Conservation (phyloP, 2,113 vertebrate genomes). For the Bufo gargarizans region DNA sequence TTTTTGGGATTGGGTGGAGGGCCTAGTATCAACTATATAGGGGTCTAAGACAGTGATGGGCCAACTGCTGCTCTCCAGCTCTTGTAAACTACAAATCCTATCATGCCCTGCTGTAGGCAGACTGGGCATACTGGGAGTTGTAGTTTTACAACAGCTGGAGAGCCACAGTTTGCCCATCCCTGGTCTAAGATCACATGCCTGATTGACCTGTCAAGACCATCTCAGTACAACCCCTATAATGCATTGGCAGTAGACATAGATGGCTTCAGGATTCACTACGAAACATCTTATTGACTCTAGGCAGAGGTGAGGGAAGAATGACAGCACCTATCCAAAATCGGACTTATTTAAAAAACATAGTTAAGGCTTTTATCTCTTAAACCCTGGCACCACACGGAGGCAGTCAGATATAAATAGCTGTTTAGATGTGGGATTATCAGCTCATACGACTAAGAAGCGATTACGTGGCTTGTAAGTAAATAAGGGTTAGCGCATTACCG, state of each 20-base stretch:
- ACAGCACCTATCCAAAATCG: constrained; percentile 9
- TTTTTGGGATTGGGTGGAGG: neutral
- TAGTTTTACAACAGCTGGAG: no score
- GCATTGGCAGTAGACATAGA: neutral
- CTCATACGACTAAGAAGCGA: neutral
- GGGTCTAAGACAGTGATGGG: no score
- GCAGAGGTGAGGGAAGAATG: neutral
- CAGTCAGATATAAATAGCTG: neutral
- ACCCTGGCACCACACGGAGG: neutral
- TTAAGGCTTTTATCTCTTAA: neutral
- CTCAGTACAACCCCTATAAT: neutral
- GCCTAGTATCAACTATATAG: neutral
- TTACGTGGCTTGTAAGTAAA: neutral
- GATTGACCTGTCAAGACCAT: neutral
- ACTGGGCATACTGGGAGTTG: no score
- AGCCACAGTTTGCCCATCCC: no score
- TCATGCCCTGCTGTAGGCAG: no score
- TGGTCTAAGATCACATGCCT: no score
- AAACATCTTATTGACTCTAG: neutral
- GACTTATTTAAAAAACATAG: neutral
- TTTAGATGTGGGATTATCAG: constrained; percentile 22
- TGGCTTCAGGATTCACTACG: neutral
- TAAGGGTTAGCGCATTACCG: neutral
- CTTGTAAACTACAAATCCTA: no score
- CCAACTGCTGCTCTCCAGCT: no score